Evolutionary conservation across 1,140 invertebrate species (phyloP).

Genomic region (Zaprionus ghesquierei): DNA sequence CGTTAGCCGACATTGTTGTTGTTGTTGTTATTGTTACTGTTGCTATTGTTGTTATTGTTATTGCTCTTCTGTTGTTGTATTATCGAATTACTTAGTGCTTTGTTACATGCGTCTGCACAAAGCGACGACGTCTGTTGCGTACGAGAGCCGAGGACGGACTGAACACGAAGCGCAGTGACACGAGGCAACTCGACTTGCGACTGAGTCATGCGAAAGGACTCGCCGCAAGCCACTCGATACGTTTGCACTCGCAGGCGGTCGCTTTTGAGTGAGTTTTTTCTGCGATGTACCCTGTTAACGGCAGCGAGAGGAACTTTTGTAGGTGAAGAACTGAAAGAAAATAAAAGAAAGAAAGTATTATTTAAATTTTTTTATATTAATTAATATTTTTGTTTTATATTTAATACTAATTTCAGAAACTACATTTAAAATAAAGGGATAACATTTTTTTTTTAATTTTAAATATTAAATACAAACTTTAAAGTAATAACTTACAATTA

Average conservation of each 20-base stretch:
- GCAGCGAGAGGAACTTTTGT: background rate
- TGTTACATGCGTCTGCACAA: conserved; percentile 22
- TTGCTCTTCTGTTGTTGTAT: conserved; percentile 15
- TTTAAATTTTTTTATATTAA: no score
- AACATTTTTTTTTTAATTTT: no score
- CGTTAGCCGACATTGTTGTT: conserved; percentile 29
- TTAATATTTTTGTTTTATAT: no score
- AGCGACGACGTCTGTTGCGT: conserved; percentile 64
- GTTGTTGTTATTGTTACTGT: conserved; percentile 23
- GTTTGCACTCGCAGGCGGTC: conserved; percentile 32
- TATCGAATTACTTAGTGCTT: background rate
- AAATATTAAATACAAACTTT: no score
- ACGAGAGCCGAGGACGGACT: conserved; percentile 78
- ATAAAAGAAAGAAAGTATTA: no score
- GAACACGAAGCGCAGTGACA: conserved; percentile 23
- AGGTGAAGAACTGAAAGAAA: background rate
- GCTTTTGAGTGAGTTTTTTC: conserved; percentile 13
- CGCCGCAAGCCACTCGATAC: conserved; percentile 10
- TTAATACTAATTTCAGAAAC: no score
- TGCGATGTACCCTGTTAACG: background rate
- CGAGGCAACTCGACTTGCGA: conserved; percentile 1
- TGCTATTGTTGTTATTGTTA: conserved; percentile 15
- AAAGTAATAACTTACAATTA: no score
- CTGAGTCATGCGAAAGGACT: conserved; percentile 34
- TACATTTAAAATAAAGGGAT: no score